phyloP scores from a whole-genome alignment of 1,140 invertebrate species.

The Bombus confusus region DNA sequence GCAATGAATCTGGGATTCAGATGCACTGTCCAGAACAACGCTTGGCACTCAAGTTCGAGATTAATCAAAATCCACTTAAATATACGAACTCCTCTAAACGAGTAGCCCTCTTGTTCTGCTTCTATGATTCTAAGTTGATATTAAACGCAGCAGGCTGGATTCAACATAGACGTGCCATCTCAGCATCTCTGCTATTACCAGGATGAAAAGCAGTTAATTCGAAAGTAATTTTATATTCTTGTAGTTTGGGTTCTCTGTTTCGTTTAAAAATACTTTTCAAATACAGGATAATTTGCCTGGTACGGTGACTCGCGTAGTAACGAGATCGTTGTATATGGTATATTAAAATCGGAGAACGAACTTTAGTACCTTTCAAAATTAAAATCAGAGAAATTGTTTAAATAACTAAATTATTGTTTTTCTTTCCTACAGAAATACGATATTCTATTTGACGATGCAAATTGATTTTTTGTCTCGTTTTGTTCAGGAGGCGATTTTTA shows the following conservation, averaged over 20 bases:
- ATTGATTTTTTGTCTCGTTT: neutral
- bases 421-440: neutral
- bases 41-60: constrained; percentile 57
- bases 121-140: constrained; percentile 55
- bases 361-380: neutral
- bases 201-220: constrained; percentile 23
- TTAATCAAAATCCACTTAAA: constrained; percentile 69
- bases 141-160: constrained; percentile 50
- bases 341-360: neutral
- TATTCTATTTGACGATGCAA: neutral
- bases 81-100: constrained; percentile 62
- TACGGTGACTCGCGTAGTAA: neutral
- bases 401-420: neutral
- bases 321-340: neutral
- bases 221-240: constrained; percentile 30
- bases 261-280: neutral
- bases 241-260: too few species aligned
- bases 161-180: neutral
- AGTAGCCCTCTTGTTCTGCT: constrained; percentile 38
- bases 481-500: neutral
- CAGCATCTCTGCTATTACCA: neutral
- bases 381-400: neutral
- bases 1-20: constrained; percentile 66
- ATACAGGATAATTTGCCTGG: neutral
- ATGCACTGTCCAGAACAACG: constrained; percentile 57